Conservation (phyloP, 1,140 invertebrate species). For the Meloidogyne floridensis region DNA sequence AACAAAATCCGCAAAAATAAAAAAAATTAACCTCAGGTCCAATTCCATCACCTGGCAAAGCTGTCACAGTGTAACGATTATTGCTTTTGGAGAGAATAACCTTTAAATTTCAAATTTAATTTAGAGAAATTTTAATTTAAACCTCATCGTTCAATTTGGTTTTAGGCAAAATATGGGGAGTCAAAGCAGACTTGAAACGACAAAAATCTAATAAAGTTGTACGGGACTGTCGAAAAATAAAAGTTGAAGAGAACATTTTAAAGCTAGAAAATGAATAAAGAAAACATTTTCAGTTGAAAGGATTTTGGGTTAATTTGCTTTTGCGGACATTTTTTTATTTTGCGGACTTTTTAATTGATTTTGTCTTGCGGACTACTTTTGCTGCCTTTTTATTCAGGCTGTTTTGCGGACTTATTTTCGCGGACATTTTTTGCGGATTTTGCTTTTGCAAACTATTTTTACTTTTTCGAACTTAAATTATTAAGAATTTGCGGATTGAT, state of each 20-base stretch:
- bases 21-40: constrained; percentile 78
- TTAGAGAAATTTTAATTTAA: background rate
- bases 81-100: constrained; percentile 79
- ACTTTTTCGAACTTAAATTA: no score
- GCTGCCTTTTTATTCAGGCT: no score
- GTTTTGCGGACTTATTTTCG: no score
- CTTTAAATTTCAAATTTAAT: constrained; percentile 28
- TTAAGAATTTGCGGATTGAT: no score
- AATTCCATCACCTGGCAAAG: constrained; percentile 90
- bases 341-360: no score
- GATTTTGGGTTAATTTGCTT: no score
- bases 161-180: background rate
- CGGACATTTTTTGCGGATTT: no score
- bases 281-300: no score
- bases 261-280: background rate
- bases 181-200: background rate
- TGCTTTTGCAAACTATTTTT: no score
- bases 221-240: background rate
- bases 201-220: background rate
- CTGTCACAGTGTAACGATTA: constrained; percentile 86
- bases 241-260: background rate
- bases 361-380: no score
- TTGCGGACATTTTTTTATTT: no score
- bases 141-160: background rate
- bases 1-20: background rate